phyloP scores from a whole-genome alignment of 2,113 vertebrate genomes.

The Acanthisitta chloris region DNA sequence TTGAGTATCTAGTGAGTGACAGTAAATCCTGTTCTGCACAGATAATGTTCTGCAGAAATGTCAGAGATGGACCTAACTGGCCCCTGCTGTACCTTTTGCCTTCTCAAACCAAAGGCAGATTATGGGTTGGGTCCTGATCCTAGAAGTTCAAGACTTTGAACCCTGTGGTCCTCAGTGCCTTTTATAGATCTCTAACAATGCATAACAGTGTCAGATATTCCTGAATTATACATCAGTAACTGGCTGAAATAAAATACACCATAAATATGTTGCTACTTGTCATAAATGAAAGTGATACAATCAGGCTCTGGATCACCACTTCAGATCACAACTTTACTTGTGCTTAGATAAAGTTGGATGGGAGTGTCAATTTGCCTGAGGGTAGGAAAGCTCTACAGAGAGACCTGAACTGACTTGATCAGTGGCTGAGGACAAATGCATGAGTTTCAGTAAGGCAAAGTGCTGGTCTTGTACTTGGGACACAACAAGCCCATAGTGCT shows the following conservation, averaged over 20 bases:
- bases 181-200: background rate
- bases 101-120: background rate
- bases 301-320: background rate
- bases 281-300: background rate
- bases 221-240: background rate
- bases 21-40: background rate
- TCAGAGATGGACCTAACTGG: background rate
- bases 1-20: background rate
- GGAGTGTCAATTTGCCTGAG: too few relatives aligned
- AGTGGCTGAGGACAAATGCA: too few relatives aligned
- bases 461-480: too few relatives aligned
- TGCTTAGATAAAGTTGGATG: too few relatives aligned
- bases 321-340: fast-evolving
- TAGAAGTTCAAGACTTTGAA: background rate
- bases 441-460: too few relatives aligned
- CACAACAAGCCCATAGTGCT: too few relatives aligned
- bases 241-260: background rate
- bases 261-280: background rate
- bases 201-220: background rate
- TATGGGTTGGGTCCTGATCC: background rate
- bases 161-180: background rate
- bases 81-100: background rate
- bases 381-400: too few relatives aligned
- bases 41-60: background rate
- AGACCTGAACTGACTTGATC: too few relatives aligned